Evolutionary conservation across 2,113 vertebrate species (phyloP).

Genomic region (Dromaius novaehollandiae): DNA sequence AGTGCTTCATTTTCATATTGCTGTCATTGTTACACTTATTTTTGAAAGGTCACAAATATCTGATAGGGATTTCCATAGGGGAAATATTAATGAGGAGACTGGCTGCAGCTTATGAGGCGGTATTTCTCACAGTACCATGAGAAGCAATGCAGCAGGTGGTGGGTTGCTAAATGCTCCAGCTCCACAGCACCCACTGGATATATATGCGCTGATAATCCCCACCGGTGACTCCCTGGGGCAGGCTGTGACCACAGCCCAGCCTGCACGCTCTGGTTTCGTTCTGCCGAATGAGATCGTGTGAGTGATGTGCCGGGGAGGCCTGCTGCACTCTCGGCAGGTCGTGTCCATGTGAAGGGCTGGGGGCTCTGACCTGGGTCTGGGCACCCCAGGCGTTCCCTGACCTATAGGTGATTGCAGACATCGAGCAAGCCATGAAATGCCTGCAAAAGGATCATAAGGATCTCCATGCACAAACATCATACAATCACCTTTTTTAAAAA

Average conservation of each 20-base stretch:
- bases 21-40: not conserved
- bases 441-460: too few relatives aligned
- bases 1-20: not conserved
- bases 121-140: too few relatives aligned
- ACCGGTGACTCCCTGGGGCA: too few relatives aligned
- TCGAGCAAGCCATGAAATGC: not conserved
- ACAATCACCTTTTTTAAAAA: rapidly evolving
- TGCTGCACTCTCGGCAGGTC: too few relatives aligned
- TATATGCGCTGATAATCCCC: too few relatives aligned
- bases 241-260: too few relatives aligned
- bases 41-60: not conserved
- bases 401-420: not conserved
- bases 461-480: not conserved
- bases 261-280: not conserved
- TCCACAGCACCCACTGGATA: too few relatives aligned
- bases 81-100: not conserved
- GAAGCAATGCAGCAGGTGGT: too few relatives aligned
- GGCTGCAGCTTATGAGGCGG: too few relatives aligned
- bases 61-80: not conserved
- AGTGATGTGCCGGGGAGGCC: rapidly evolving
- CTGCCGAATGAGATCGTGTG: not conserved
- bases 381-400: too few relatives aligned
- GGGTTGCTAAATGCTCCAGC: too few relatives aligned
- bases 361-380: too few relatives aligned
- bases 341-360: rapidly evolving